phyloP scores from a whole-genome alignment of 2,797 vertebrate species.

The Strix occidentalis region DNA sequence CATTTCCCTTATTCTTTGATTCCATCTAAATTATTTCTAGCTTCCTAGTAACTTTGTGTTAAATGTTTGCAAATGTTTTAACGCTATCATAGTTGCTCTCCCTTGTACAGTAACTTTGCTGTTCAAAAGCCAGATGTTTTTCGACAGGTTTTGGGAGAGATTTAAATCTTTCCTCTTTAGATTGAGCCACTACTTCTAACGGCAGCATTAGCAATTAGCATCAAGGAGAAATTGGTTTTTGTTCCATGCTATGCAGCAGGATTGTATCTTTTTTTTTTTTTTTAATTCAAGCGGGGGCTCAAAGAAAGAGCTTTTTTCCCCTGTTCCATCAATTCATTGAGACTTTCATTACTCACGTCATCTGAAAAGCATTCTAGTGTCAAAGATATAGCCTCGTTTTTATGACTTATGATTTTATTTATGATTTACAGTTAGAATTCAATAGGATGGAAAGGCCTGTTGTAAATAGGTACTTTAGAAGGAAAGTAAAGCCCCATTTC shows the following conservation, averaged over 20 bases:
- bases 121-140: background rate
- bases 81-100: background rate
- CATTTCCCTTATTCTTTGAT: background rate
- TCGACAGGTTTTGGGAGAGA: background rate
- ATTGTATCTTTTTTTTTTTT: background rate
- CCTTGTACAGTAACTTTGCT: background rate
- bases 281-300: background rate
- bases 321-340: background rate
- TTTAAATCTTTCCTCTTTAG: background rate
- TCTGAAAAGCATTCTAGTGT: background rate
- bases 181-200: background rate
- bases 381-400: background rate
- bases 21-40: background rate
- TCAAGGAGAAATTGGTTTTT: background rate
- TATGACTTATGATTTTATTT: background rate
- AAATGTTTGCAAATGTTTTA: background rate
- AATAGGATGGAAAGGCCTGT: background rate
- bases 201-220: background rate
- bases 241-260: background rate
- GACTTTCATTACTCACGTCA: fast-evolving
- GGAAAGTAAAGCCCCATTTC: background rate
- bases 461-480: background rate
- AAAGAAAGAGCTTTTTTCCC: background rate
- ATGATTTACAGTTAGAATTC: background rate
- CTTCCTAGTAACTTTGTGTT: background rate